Percentiles rank a stretch among this genome's conserved stretches.
Evolutionary conservation across 2,113 vertebrate genomes (phyloP).

Genomic region (Alligator sinensis): DNA sequence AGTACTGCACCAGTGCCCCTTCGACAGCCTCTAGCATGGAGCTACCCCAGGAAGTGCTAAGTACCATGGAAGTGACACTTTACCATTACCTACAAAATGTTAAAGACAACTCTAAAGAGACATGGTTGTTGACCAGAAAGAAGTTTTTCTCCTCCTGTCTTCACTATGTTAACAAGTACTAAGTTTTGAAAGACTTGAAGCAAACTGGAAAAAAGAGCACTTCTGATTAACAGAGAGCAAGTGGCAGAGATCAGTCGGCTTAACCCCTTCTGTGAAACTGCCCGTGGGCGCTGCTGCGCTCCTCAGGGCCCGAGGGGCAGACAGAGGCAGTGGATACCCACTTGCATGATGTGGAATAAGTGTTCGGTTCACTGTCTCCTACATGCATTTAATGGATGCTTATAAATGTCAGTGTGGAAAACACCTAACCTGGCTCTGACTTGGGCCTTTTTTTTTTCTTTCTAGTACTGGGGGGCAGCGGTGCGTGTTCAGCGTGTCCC

Average conservation of each 20-base stretch:
- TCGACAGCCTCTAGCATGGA: background rate
- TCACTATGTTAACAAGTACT: too few species aligned
- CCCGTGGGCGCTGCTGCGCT: background rate
- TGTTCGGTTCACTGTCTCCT: background rate
- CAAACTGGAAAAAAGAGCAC: background rate
- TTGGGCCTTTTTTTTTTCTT: background rate
- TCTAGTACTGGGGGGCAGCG: background rate
- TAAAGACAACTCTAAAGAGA: too few species aligned
- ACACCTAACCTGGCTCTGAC: background rate
- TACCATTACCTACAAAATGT: too few species aligned
- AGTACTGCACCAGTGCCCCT: background rate
- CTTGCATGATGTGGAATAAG: background rate
- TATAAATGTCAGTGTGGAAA: background rate
- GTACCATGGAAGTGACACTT: too few species aligned
- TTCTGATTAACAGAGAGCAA: background rate
- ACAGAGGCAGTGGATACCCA: background rate
- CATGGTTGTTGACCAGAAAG: too few species aligned
- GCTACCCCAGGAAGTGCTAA: background rate
- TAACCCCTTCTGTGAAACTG: background rate
- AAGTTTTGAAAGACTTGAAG: too few species aligned
- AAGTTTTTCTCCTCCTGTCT: too few species aligned
- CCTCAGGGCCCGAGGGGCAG: background rate
- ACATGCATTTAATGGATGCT: background rate
- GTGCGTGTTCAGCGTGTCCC: too few species aligned
- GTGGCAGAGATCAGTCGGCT: background rate